Base-by-base conservation (phyloP, 2,888 invertebrate genomes). In the Latrodectus elegans region DNA sequence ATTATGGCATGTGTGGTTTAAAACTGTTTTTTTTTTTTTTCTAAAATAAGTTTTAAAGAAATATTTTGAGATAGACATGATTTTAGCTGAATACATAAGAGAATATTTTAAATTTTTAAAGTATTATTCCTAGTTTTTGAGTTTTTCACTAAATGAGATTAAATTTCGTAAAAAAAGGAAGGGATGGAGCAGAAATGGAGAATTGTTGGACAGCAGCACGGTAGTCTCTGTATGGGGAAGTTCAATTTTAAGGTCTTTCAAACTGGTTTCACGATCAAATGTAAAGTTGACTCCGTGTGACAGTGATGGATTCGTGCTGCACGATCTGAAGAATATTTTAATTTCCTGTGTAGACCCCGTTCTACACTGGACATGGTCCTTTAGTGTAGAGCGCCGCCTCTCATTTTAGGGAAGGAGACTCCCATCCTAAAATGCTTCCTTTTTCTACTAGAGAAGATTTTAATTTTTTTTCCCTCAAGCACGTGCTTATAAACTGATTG, bases 291-390 rank as follows among this genome's bases (percentile, higher is more conserved):
- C 82, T 79, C 74, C 68, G 65, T 77, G 52, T 84, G 88, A 88
- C 88, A 88, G 80, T 88, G 88, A 88, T 88, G 67, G 88, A 84
- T 88, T 76, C 80, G 22, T 79, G 67, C 67, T 65, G 82, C 83
- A 80, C 80, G 88, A 81, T 84, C 81, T 60, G 55, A 64, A 76
- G 84, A 88, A 88, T 88, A 88, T 88, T 88, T 88, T 84, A 88
- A 84, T 88, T 88, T 88, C 88, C 88, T 84, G 84, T 80, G 76
- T 81, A 67, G 77, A 81, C 76, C 81, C 81, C 81, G 76, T 81
- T 86, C 77, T 53, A 72, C 77, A 86, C 86, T 86, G 86, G 86
- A 86, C 86, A 81, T 49, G 51, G 51, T 38, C 76, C 60, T 76
- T 53, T n/a, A 60, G n/a, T n/a, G 10, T 11, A 60, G n/a, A 12